Evolutionary conservation across 2,888 invertebrate genomes (phyloP).

Genomic region (Acronicta alni): DNA sequence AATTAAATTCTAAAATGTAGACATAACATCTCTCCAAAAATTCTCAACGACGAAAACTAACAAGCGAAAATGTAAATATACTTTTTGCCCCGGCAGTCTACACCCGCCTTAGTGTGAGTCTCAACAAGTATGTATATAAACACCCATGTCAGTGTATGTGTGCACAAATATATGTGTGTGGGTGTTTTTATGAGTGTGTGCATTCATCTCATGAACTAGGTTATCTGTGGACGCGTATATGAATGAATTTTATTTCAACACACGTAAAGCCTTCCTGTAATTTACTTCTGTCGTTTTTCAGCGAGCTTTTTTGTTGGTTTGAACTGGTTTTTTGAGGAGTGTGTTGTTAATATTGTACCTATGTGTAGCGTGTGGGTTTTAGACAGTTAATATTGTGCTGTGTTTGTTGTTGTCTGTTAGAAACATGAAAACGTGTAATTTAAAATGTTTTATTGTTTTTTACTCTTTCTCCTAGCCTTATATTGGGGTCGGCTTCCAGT

Average conservation of each 20-base stretch:
- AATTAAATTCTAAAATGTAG: not conserved
- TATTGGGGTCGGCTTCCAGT: too few species aligned
- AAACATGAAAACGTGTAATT: not conserved
- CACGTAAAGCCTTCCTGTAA: slow-evolving; percentile 50
- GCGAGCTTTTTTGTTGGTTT: slow-evolving; percentile 30
- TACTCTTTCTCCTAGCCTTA: too few species aligned
- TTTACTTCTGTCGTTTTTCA: slow-evolving; percentile 59
- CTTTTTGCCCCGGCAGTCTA: slow-evolving; percentile 10
- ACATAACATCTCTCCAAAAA: slow-evolving; percentile 2
- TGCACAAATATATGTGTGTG: slow-evolving; percentile 1
- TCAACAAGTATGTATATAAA: too few species aligned
- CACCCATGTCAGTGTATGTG: too few species aligned
- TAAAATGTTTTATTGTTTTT: not conserved
- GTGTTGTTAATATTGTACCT: too few species aligned
- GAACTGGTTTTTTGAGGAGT: slow-evolving; percentile 26
- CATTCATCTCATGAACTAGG: slow-evolving; percentile 64
- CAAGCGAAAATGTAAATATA: slow-evolving; percentile 8
- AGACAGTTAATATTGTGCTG: slow-evolving; percentile 4
- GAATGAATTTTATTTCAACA: slow-evolving; percentile 58
- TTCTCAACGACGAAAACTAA: slow-evolving; percentile 7
- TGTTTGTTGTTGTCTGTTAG: not conserved
- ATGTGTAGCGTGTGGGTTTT: not conserved
- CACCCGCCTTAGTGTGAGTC: slow-evolving; percentile 3
- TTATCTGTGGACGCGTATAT: slow-evolving; percentile 59
- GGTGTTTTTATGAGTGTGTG: slow-evolving; percentile 9